These are phyloP conservation scores for Pedetes capensis DNA, from an alignment of 2,113 vertebrate genomes.

Conservation along the genomic window DNA sequence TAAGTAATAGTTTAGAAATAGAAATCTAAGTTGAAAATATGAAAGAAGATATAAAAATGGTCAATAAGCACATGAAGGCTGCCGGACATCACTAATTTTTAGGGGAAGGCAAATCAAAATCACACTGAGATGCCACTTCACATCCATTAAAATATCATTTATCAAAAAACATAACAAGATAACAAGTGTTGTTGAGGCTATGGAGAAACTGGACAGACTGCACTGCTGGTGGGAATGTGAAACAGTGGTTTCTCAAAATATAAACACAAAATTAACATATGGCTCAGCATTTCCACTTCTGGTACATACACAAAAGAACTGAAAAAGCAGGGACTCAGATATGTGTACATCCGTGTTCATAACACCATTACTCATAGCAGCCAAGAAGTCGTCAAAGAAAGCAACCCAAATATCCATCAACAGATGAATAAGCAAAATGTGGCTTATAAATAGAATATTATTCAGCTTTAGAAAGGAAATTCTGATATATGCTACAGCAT, in stretches of 20 bases:
- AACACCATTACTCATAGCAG: background rate
- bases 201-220: too few species aligned
- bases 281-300: background rate
- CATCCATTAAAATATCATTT: background rate
- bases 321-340: background rate
- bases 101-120: background rate
- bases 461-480: slow-evolving; percentile 10
- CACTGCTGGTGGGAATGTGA: background rate
- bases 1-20: too few species aligned
- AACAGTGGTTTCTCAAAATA: background rate
- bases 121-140: background rate
- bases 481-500: background rate
- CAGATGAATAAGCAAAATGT: background rate
- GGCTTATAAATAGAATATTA: background rate
- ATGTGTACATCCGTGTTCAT: background rate
- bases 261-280: background rate
- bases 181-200: background rate
- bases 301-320: background rate
- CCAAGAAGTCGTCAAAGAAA: background rate
- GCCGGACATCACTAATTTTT: background rate
- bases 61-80: background rate
- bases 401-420: background rate
- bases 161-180: background rate
- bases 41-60: background rate
- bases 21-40: too few species aligned